A percentile compares a stretch with the other conserved stretches of the same genome.
These are phyloP conservation scores for Biston stratarius DNA, from an alignment of 2,888 invertebrate species.

Conservation along the genomic window DNA sequence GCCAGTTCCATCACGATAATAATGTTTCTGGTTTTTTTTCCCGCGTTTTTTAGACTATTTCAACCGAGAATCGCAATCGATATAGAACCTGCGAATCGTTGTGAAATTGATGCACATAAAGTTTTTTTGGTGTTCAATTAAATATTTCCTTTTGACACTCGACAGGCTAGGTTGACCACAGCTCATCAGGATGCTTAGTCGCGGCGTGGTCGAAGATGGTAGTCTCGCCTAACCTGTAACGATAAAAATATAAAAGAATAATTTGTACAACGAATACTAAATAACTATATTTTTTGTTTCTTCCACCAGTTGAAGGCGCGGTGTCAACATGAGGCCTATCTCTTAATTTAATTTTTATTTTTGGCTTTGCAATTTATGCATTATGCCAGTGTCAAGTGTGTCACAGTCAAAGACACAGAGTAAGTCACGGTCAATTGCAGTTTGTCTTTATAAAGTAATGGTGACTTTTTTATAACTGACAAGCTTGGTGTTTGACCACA, in stretches of 20 bases:
- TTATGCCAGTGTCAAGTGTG: too few species aligned
- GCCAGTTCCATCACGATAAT: too few species aligned
- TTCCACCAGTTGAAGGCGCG: not conserved
- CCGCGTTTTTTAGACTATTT: too few species aligned
- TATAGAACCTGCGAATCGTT: not conserved
- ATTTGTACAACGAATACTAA: not conserved
- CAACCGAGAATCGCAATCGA: too few species aligned
- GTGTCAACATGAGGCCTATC: too few species aligned
- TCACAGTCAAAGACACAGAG: too few species aligned
- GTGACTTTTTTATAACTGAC: too few species aligned
- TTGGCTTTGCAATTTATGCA: not conserved
- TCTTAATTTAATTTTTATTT: too few species aligned
- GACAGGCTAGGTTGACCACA: constrained; percentile 5
- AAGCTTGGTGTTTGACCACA: too few species aligned
- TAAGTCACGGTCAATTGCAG: too few species aligned
- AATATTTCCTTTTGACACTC: not conserved
- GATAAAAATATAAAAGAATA: not conserved
- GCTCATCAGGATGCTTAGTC: constrained; percentile 32
- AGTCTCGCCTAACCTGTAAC: constrained; percentile 3
- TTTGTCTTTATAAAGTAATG: too few species aligned
- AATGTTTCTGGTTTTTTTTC: too few species aligned
- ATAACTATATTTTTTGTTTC: not conserved
- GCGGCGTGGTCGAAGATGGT: not conserved
- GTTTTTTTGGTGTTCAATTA: not conserved
- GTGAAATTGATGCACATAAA: not conserved